Percentiles rank a stretch among this genome's conserved stretches.
These are phyloP conservation scores for Hyposoter didymator DNA, from an alignment of 2,888 invertebrate species.

Conservation along the genomic window DNA sequence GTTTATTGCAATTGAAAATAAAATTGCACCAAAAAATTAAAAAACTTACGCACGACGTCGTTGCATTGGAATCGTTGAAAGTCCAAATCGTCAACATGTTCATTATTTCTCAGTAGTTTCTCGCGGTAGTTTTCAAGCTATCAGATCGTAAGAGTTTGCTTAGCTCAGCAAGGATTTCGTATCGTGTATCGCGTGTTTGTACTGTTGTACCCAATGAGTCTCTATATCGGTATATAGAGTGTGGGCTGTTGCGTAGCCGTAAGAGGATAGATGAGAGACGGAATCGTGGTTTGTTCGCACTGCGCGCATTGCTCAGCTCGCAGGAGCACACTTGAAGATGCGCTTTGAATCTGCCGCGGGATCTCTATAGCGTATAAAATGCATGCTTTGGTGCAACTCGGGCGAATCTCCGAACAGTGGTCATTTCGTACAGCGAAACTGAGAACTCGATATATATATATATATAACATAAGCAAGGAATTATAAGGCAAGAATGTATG, in stretches of 20 bases:
- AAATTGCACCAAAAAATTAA: background rate
- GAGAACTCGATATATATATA: slow-evolving; percentile 3
- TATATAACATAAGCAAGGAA: slow-evolving; percentile 44
- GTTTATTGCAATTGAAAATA: background rate
- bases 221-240: slow-evolving; percentile 37
- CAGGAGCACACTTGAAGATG: slow-evolving; percentile 36
- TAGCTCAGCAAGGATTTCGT: background rate
- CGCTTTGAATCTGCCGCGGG: slow-evolving; percentile 65
- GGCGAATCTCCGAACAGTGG: slow-evolving; percentile 41
- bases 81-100: background rate
- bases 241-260: slow-evolving; percentile 44
- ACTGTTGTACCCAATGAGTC: slow-evolving; percentile 5
- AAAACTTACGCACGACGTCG: background rate
- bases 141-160: slow-evolving; percentile 2
- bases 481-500: slow-evolving; percentile 52
- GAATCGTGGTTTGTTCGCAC: slow-evolving; percentile 48
- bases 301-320: slow-evolving; percentile 28
- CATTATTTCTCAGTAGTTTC: background rate
- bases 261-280: slow-evolving; percentile 63
- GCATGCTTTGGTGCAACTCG: slow-evolving; percentile 32
- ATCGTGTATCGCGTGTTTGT: background rate
- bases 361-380: slow-evolving; percentile 23
- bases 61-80: background rate
- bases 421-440: slow-evolving; percentile 18
- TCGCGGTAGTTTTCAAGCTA: background rate